phyloP scores from a whole-genome alignment of 2,888 invertebrate genomes.

The Phortica okadai region DNA sequence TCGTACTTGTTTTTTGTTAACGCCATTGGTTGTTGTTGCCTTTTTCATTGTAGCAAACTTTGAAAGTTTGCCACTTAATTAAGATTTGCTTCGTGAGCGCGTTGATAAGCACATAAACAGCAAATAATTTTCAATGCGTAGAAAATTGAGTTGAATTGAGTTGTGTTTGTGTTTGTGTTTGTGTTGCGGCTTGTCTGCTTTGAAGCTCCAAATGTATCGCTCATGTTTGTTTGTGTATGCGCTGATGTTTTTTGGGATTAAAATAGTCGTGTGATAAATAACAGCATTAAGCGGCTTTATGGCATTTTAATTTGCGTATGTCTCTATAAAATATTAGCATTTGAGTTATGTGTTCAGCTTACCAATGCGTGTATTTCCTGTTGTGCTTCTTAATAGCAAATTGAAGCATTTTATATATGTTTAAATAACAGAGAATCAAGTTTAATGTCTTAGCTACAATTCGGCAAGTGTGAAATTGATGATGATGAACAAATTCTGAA shows the following conservation, averaged over 20 bases:
- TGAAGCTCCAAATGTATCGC: not conserved
- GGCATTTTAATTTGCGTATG: conserved; percentile 16
- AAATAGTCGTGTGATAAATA: conserved; percentile 18
- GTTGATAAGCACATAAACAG: conserved; percentile 24
- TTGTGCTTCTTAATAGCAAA: too few species aligned
- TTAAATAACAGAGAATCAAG: too few species aligned
- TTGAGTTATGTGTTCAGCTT: conserved; percentile 10
- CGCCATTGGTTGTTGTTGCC: not conserved
- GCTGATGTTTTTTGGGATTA: not conserved
- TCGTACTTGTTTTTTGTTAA: not conserved
- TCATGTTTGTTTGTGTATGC: not conserved
- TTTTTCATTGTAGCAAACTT: not conserved
- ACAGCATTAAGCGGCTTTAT: conserved; percentile 19
- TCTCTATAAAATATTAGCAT: not conserved
- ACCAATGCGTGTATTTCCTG: not conserved
- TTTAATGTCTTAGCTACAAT: too few species aligned
- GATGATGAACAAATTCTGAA: too few species aligned
- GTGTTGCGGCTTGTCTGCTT: not conserved
- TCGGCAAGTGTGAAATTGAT: too few species aligned
- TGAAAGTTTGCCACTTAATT: conserved; percentile 25
- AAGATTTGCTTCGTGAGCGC: conserved; percentile 21
- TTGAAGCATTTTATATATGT: too few species aligned
- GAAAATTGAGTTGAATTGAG: not conserved
- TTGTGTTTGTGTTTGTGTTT: not conserved
- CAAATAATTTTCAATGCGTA: conserved; percentile 24